Evolutionary conservation across 2,888 invertebrate genomes (phyloP).

Genomic region (Acleris emargana): DNA sequence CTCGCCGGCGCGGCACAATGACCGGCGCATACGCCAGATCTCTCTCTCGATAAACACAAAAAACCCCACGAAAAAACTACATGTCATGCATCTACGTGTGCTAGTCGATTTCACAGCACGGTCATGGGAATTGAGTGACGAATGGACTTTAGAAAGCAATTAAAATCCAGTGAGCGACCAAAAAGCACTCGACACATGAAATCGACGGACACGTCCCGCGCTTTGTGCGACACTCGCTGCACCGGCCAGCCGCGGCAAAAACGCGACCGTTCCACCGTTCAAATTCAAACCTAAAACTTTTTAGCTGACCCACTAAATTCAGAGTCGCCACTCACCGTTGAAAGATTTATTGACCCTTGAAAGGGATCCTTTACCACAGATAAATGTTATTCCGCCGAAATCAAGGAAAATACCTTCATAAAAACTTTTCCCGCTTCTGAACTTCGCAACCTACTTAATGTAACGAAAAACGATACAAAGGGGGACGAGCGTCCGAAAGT

Average conservation of each 20-base stretch:
- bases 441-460: conserved; percentile 51
- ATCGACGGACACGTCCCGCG: conserved; percentile 58
- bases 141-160: conserved; percentile 81
- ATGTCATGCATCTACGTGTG: conserved; percentile 83
- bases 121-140: conserved; percentile 81
- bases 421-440: conserved; percentile 45
- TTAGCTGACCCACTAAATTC: conserved; percentile 18
- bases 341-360: conserved; percentile 32
- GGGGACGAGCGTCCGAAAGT: conserved; percentile 55
- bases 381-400: conserved; percentile 50
- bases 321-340: conserved; percentile 24
- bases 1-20: conserved; percentile 73
- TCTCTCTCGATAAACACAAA: conserved; percentile 77
- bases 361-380: conserved; percentile 39
- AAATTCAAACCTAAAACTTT: conserved; percentile 9
- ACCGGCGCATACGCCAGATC: conserved; percentile 76
- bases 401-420: conserved; percentile 50
- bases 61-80: conserved; percentile 78
- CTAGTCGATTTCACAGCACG: conserved; percentile 80
- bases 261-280: conserved; percentile 14
- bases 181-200: conserved; percentile 72
- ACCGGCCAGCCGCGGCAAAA: conserved; percentile 20
- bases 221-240: conserved; percentile 44
- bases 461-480: conserved; percentile 58
- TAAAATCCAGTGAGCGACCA: conserved; percentile 70